Percentiles rank a stretch among this genome's conserved stretches.
Evolutionary conservation across 2,113 vertebrate species (phyloP).

Genomic region (Sakesphorus luctuosus): DNA sequence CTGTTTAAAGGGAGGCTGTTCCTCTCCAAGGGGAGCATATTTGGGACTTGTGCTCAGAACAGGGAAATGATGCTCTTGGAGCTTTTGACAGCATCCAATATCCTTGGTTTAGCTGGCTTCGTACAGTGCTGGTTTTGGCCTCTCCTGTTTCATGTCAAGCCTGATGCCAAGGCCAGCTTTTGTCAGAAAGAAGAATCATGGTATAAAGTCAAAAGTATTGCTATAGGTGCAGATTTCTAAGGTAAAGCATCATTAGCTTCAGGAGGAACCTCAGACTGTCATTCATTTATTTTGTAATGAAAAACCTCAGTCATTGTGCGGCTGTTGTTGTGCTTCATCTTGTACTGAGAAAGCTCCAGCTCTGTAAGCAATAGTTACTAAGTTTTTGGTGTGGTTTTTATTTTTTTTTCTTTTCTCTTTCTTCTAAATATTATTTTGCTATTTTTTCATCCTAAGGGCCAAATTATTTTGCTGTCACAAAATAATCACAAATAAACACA

Average conservation of each 20-base stretch:
- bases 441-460: not conserved
- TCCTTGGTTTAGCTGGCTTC: not conserved
- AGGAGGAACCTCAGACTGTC: not conserved
- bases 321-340: not conserved
- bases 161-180: not conserved
- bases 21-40: not conserved
- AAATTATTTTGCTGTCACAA: not conserved
- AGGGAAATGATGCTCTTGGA: not conserved
- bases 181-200: not conserved
- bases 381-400: not conserved
- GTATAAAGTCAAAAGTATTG: not conserved
- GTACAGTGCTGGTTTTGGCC: not conserved
- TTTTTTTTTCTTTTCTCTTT: too few relatives aligned
- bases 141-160: not conserved
- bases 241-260: not conserved
- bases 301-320: not conserved
- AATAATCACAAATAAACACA: not conserved
- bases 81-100: not conserved
- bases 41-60: not conserved
- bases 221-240: not conserved
- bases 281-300: not conserved
- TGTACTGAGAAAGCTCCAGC: not conserved
- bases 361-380: not conserved
- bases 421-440: not conserved
- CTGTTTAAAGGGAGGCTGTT: not conserved